Conservation (phyloP, 2,113 vertebrate genomes). For the Typhlomys cinereus region DNA sequence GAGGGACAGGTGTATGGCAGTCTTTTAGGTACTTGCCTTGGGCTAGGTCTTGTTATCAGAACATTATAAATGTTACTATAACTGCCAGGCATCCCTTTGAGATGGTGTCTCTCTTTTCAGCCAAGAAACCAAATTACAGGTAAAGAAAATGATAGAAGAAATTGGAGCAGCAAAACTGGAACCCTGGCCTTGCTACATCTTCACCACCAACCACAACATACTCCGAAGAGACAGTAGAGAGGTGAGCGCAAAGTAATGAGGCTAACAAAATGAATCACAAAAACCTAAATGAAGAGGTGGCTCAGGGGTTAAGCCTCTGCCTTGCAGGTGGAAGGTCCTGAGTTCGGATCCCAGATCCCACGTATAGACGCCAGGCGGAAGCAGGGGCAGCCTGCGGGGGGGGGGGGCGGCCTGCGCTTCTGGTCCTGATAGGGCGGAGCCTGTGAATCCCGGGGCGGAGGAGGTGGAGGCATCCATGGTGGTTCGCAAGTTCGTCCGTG, state of each 20-base stretch:
- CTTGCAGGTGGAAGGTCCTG: no score
- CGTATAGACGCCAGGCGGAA: no score
- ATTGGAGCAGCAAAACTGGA: neutral
- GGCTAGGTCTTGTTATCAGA: neutral
- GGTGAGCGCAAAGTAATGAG: neutral
- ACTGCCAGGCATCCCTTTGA: neutral
- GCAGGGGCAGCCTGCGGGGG: no score
- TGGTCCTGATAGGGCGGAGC: no score
- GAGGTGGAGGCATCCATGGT: no score
- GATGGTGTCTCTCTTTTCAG: neutral
- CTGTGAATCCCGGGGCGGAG: no score
- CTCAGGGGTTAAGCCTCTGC: no score
- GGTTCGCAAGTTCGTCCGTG: no score
- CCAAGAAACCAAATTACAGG: neutral
- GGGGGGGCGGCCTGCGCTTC: no score
- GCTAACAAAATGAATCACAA: neutral
- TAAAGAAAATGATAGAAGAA: neutral
- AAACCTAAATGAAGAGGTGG: neutral
- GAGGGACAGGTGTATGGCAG: neutral
- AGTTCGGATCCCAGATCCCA: no score
- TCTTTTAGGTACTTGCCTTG: neutral
- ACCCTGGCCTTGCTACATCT: neutral
- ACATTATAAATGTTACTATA: neutral
- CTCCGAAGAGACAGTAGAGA: neutral
- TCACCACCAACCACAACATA: neutral